phyloP scores from a whole-genome alignment of 2,888 invertebrate species.

The Agonopterix arenella region DNA sequence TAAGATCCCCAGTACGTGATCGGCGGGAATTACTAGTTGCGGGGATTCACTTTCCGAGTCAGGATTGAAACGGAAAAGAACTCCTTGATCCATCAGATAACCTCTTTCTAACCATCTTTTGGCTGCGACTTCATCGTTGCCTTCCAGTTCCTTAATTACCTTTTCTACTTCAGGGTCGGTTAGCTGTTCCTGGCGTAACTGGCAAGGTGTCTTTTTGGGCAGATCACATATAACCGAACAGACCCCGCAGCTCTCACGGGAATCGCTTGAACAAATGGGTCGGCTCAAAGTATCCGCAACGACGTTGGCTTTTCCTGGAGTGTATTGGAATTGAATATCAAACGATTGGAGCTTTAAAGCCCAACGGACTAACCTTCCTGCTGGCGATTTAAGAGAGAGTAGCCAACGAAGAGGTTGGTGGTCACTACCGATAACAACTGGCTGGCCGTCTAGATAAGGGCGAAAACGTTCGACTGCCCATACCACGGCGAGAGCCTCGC shows the following conservation, averaged over 20 bases:
- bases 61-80: not conserved
- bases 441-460: constrained; percentile 37
- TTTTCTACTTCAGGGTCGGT: constrained; percentile 12
- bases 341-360: constrained; percentile 35
- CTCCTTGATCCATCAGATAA: not conserved
- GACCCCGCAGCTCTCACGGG: constrained; percentile 7
- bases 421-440: constrained; percentile 36
- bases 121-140: not conserved
- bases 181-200: constrained; percentile 9
- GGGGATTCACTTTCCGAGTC: not conserved
- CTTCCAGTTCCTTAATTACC: constrained; percentile 13
- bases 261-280: constrained; percentile 1
- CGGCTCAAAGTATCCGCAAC: too few species aligned
- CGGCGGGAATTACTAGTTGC: not conserved
- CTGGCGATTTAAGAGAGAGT: constrained; percentile 36
- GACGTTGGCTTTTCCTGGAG: too few species aligned
- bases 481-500: constrained; percentile 28
- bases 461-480: too few species aligned
- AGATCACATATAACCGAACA: constrained; percentile 14
- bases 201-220: constrained; percentile 6
- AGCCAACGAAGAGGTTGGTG: constrained; percentile 51
- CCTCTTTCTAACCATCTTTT: not conserved
- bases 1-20: not conserved
- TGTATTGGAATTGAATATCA: constrained; percentile 33
- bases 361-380: constrained; percentile 51